A percentile compares a stretch with the other conserved stretches of the same genome.
Conservation (phyloP, 2,888 invertebrate species). For the Scaptomyza cyrtandrae region DNA sequence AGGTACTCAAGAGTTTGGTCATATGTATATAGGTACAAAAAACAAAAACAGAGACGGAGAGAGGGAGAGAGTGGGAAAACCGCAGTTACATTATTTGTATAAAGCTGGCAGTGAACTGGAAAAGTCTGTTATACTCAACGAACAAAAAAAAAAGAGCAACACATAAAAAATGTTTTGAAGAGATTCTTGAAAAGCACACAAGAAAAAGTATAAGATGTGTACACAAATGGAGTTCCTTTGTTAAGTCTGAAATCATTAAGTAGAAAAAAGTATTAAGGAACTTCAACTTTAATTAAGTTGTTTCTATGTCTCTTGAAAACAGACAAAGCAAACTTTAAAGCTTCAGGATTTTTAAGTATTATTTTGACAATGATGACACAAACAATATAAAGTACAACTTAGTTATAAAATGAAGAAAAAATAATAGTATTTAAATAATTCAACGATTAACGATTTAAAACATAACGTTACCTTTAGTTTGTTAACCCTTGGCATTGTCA, state of each 20-base stretch:
- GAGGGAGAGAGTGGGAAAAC: not conserved
- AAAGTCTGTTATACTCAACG: conserved; percentile 1
- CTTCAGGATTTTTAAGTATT: too few species aligned
- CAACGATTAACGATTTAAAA: not conserved
- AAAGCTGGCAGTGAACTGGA: conserved; percentile 60
- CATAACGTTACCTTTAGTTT: not conserved
- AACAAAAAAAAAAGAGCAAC: conserved; percentile 7
- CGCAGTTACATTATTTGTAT: conserved; percentile 63
- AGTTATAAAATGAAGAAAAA: not conserved
- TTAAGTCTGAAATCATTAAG: conserved; percentile 10
- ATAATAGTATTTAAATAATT: not conserved
- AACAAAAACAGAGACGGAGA: not conserved
- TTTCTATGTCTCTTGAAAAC: not conserved
- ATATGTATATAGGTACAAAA: conserved; percentile 1
- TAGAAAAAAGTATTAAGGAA: not conserved
- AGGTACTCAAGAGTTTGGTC: conserved; percentile 51
- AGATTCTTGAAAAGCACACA: conserved; percentile 10
- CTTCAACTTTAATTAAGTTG: not conserved
- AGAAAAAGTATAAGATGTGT: not conserved
- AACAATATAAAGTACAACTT: too few species aligned
- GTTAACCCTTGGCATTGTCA: conserved; percentile 11
- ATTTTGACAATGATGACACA: too few species aligned
- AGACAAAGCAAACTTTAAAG: not conserved
- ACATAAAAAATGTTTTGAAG: conserved; percentile 31
- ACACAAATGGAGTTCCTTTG: not conserved